Evolutionary conservation across 2,113 vertebrate species (phyloP).

Genomic region (Otis tarda): DNA sequence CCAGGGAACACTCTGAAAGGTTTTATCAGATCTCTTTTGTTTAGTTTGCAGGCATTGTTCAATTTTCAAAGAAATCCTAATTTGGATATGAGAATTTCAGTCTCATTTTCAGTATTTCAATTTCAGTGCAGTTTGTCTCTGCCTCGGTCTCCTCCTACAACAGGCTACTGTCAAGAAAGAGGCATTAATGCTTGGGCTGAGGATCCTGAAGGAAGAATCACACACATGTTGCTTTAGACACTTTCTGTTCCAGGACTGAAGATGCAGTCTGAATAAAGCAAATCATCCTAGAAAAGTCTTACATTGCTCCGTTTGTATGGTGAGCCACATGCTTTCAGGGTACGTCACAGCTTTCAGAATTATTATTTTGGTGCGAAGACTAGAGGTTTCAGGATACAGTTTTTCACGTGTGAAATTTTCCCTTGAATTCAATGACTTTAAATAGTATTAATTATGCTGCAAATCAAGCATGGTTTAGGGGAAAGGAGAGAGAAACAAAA

Average conservation of each 20-base stretch:
- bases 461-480: neutral
- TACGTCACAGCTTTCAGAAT: neutral
- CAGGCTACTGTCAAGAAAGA: neutral
- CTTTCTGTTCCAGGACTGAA: neutral
- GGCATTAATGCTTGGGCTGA: neutral
- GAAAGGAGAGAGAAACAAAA: neutral
- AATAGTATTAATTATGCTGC: neutral
- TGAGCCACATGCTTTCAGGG: neutral
- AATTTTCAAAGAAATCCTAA: neutral
- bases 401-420: neutral
- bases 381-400: neutral
- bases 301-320: neutral
- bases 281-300: neutral
- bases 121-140: too few species aligned
- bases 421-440: neutral
- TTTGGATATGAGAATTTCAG: neutral
- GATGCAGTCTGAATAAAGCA: neutral
- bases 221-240: neutral
- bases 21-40: neutral
- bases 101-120: neutral
- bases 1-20: neutral
- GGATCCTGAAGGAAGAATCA: neutral
- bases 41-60: neutral
- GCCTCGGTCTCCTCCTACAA: neutral
- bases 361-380: neutral